Base-by-base conservation (phyloP, 2,113 vertebrate genomes). In the Rhea pennata region DNA sequence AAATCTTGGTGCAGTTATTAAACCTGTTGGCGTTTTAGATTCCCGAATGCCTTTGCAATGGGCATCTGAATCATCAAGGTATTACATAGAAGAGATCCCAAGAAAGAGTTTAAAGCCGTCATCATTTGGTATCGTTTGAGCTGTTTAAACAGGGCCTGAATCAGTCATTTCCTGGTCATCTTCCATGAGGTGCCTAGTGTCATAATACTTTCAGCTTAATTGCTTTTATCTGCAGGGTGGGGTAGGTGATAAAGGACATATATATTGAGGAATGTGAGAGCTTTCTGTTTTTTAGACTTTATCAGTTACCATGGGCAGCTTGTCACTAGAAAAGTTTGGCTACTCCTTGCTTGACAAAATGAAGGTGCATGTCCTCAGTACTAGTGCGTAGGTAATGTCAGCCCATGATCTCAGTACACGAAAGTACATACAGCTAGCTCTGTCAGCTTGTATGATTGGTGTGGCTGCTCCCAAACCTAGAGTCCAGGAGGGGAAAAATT, bases 331-430 rank as follows among this genome's bases (percentile, higher is more conserved):
- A 69, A 93, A 67, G 31, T 87, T 75, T 62, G 5, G 7, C 40
- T 89, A 33, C 39, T 36, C 92, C 91, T 87, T 66, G 4, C 59
- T 15, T 66, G 36, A 39, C 72, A 84, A 86, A 96, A 85, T 84
- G 31, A 84, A 90, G 39, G 53, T 48, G 17, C 8, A 15, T 80
- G 22, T 91, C 23, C 39, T 88, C 40, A 53, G 40, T 22, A 21
- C 27, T 33, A 62, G 22, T 73, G 36, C 9, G 16, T 86, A 50
- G 27, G 76, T 20, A 90, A 7, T 19, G 20, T 62, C 58, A 85
- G 48, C n/a, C 42, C 42, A 39, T 44, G 33, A 16, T 40, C 40
- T 51, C 36, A 36, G 29, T 46, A 36, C 36, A 36, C 36, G 36
- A 36, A 36, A 36, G 36, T 36, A 36, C 36, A 36, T 36, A 36